Conservation (phyloP, 1,140 invertebrate species). For the Drosophila nasuta region DNA sequence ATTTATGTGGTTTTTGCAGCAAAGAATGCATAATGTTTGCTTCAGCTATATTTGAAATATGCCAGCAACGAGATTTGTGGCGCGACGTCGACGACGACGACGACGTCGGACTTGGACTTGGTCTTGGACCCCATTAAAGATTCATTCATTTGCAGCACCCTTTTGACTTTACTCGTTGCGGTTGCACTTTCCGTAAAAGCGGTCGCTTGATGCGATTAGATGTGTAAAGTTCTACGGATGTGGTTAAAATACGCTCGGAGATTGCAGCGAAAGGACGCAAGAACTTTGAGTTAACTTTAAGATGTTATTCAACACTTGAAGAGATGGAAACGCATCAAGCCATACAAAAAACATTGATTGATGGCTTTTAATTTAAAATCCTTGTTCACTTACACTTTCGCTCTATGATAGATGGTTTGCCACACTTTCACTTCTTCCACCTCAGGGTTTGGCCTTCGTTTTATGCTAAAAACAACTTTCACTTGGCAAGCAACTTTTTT, state of each 20-base stretch:
- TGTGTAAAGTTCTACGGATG: slow-evolving; percentile 43
- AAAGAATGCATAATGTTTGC: slow-evolving; percentile 79
- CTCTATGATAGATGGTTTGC: slow-evolving; percentile 34
- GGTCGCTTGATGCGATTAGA: slow-evolving; percentile 28
- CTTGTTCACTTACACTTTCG: slow-evolving; percentile 37
- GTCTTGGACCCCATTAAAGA: slow-evolving; percentile 73
- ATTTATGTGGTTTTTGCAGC: slow-evolving; percentile 82
- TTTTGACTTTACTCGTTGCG: slow-evolving; percentile 46
- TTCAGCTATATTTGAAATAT: slow-evolving; percentile 64
- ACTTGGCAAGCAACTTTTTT: not conserved
- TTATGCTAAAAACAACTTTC: not conserved
- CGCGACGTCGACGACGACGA: slow-evolving; percentile 41
- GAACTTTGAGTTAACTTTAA: slow-evolving; percentile 13
- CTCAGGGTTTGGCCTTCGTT: not conserved
- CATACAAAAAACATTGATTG: slow-evolving; percentile 59
- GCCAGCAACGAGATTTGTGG: slow-evolving; percentile 68
- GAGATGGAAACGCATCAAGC: not conserved
- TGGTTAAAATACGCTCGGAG: slow-evolving; percentile 23
- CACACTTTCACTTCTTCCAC: slow-evolving; percentile 14
- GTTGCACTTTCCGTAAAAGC: slow-evolving; percentile 45
- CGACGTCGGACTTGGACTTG: slow-evolving; percentile 34
- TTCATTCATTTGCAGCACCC: slow-evolving; percentile 71
- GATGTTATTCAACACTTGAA: slow-evolving; percentile 15
- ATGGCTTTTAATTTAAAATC: slow-evolving; percentile 70
- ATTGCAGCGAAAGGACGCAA: not conserved